phyloP scores from a whole-genome alignment of 2,888 invertebrate species.

The Trissolcus brochymenae region DNA sequence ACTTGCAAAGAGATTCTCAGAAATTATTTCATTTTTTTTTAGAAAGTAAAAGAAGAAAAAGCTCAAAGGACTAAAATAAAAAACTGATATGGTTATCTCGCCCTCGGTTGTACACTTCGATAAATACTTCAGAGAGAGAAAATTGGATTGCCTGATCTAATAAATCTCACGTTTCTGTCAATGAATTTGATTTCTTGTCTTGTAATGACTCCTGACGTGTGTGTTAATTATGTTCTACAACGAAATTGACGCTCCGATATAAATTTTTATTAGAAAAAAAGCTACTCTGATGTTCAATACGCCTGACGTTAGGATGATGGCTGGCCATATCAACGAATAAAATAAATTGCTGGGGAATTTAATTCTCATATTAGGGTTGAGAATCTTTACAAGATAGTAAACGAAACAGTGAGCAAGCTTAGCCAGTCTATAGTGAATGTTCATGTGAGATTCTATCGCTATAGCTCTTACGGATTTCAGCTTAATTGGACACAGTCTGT shows the following conservation, averaged over 20 bases:
- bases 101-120: slow-evolving; percentile 6
- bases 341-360: neutral
- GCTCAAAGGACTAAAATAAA: neutral
- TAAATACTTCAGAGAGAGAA: slow-evolving; percentile 20
- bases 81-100: slow-evolving; percentile 17
- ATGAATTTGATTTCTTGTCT: slow-evolving; percentile 45
- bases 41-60: no score
- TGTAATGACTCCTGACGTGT: slow-evolving; percentile 16
- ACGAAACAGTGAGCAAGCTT: slow-evolving; percentile 28
- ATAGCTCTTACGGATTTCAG: slow-evolving; percentile 49
- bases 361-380: slow-evolving; percentile 39
- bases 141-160: slow-evolving; percentile 60
- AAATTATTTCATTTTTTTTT: no score
- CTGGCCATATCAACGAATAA: no score
- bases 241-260: neutral
- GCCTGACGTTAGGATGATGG: neutral
- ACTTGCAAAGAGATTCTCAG: no score
- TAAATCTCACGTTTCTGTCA: slow-evolving; percentile 36
- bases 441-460: slow-evolving; percentile 50
- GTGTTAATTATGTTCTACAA: slow-evolving; percentile 24
- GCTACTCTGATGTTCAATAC: no score
- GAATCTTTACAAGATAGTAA: slow-evolving; percentile 30
- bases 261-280: no score
- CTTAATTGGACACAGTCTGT: slow-evolving; percentile 54
- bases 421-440: slow-evolving; percentile 34